A percentile compares a stretch with the other conserved stretches of the same genome.
Conservation (phyloP, 2,888 invertebrate genomes). For the Embidobia sp. region DNA sequence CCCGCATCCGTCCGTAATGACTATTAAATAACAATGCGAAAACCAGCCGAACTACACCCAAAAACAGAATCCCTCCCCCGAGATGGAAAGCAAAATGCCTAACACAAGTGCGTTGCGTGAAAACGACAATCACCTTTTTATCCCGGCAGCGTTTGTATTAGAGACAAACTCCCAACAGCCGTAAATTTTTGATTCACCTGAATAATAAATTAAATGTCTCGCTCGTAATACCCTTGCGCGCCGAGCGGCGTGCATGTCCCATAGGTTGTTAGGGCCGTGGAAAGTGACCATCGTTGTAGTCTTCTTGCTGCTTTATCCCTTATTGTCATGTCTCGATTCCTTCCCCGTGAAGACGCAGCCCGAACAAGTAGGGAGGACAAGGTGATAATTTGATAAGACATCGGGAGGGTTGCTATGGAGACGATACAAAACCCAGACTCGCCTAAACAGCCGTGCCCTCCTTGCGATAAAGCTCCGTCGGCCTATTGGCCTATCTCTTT, state of each 20-base stretch:
- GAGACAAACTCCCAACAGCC: constrained; percentile 46
- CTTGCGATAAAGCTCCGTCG: constrained; percentile 36
- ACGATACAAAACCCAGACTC: constrained; percentile 78
- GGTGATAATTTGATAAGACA: constrained; percentile 82
- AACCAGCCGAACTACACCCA: background rate
- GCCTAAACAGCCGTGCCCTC: constrained; percentile 63
- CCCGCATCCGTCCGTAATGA: too few species aligned
- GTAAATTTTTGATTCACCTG: constrained; percentile 79
- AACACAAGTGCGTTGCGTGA: constrained; percentile 28
- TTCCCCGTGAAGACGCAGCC: constrained; percentile 52
- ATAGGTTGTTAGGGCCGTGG: constrained; percentile 75
- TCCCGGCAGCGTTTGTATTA: constrained; percentile 54
- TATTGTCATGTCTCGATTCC: constrained; percentile 69
- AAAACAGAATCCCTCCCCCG: background rate
- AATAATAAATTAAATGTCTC: constrained; percentile 81
- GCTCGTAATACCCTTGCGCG: constrained; percentile 66
- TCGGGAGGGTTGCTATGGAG: constrained; percentile 80
- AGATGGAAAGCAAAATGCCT: background rate
- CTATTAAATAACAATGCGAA: too few species aligned
- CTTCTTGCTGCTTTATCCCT: constrained; percentile 72
- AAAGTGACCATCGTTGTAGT: constrained; percentile 78
- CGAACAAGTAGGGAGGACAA: constrained; percentile 73
- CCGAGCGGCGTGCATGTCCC: constrained; percentile 68
- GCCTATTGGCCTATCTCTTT: constrained; percentile 66
- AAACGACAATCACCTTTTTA: constrained; percentile 62